These are phyloP conservation scores for Chironomus riparius DNA, from an alignment of 2,888 invertebrate species.

Conservation along the genomic window DNA sequence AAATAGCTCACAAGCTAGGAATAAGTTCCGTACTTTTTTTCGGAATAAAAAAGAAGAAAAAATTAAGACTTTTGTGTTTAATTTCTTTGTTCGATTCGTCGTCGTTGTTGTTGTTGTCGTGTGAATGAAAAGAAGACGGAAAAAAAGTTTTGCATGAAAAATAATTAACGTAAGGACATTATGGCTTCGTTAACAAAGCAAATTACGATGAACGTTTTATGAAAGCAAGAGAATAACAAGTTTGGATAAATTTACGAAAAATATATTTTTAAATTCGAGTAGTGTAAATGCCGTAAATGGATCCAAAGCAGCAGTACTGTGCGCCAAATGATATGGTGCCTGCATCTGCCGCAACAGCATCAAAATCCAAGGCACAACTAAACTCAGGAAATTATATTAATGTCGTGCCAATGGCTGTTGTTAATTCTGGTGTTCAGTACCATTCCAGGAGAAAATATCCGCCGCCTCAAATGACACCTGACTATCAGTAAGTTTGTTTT, in stretches of 20 bases:
- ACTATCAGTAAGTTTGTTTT: conserved; percentile 38
- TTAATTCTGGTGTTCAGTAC: conserved; percentile 36
- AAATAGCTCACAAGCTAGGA: too few species aligned
- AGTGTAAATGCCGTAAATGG: conserved; percentile 3
- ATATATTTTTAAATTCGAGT: background rate
- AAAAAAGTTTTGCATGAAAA: too few species aligned
- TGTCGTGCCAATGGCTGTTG: conserved; percentile 39
- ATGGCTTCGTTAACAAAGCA: background rate
- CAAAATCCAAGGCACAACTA: conserved; percentile 33
- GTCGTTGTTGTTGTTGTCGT: too few species aligned
- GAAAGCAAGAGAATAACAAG: background rate
- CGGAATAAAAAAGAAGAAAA: too few species aligned
- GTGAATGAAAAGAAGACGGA: too few species aligned
- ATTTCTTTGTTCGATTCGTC: too few species aligned
- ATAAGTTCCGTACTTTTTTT: too few species aligned
- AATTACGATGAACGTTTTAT: conserved; percentile 17
- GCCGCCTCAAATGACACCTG: conserved; percentile 35
- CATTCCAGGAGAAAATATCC: conserved; percentile 38
- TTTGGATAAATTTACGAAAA: background rate
- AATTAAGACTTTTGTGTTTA: too few species aligned
- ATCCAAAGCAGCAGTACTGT: conserved; percentile 22
- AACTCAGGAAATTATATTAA: conserved; percentile 40
- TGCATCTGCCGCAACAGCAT: background rate
- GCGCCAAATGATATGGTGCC: conserved; percentile 12
- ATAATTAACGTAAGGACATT: background rate